Evolutionary conservation across 2,888 invertebrate species (phyloP).

Genomic region (Sycophila texana): DNA sequence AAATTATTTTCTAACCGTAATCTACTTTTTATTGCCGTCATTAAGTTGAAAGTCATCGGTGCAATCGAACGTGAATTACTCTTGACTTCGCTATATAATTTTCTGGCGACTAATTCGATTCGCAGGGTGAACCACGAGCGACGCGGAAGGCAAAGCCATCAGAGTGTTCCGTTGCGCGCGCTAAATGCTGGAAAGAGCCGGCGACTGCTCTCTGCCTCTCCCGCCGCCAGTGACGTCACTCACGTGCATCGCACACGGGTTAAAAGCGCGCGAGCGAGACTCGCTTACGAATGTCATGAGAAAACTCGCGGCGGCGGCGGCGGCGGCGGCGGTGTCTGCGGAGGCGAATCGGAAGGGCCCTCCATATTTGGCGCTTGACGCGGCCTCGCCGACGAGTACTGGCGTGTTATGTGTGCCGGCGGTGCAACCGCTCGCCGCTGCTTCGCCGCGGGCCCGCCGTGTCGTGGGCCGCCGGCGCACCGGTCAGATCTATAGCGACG

Average conservation of each 20-base stretch:
- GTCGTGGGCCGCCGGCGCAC: not conserved
- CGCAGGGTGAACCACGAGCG: not conserved
- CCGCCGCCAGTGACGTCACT: conserved; percentile 36
- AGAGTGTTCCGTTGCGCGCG: not conserved
- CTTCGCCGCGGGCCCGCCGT: not conserved
- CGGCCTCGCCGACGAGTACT: not conserved
- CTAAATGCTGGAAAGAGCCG: not conserved
- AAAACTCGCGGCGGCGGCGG: conserved; percentile 29
- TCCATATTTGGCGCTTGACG: conserved; percentile 50
- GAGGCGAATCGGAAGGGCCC: conserved; percentile 35
- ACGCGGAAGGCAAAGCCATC: not conserved
- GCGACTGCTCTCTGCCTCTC: not conserved
- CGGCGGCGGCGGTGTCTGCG: not conserved
- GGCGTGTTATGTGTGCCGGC: not conserved
- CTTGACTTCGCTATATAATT: too few relatives aligned
- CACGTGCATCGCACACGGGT: conserved; percentile 29
- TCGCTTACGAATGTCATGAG: conserved; percentile 52
- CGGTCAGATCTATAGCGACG: conserved; percentile 11
- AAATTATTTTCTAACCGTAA: too few relatives aligned
- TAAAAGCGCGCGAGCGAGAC: conserved; percentile 35
- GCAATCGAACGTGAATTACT: too few relatives aligned
- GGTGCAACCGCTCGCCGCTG: not conserved
- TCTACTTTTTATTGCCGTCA: too few relatives aligned
- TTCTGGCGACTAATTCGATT: too few relatives aligned
- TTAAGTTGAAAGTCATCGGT: too few relatives aligned